A percentile compares a stretch with the other conserved stretches of the same genome.
Conservation (phyloP, 1,140 invertebrate species). For the Drosophila santomea region DNA sequence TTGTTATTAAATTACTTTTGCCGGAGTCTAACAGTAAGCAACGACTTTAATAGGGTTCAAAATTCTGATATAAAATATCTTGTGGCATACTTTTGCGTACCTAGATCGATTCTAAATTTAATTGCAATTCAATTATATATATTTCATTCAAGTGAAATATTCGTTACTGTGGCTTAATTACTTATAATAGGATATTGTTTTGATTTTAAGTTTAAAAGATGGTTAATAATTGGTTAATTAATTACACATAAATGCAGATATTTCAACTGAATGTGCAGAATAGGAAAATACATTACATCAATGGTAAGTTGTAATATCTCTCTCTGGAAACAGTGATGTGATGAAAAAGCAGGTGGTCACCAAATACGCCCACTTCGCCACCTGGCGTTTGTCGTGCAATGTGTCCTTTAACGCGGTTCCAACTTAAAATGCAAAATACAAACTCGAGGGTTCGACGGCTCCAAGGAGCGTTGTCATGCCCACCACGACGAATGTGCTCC, state of each 20-base stretch:
- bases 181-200: no score
- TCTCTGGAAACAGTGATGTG: constrained; percentile 10
- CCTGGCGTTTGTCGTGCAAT: constrained; percentile 27
- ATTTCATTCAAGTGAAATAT: no score
- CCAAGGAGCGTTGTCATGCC: constrained; percentile 77
- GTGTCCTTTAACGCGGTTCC: constrained; percentile 54
- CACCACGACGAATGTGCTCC: constrained; percentile 22
- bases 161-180: no score
- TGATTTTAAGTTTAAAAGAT: no score
- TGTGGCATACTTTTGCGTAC: no score
- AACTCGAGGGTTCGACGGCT: constrained; percentile 63
- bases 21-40: no score
- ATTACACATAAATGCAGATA: not conserved
- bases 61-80: no score
- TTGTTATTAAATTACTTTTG: no score
- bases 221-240: not conserved
- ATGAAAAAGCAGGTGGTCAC: constrained; percentile 10
- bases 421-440: constrained; percentile 81
- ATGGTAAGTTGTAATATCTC: constrained; percentile 27
- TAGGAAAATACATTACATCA: not conserved
- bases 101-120: no score
- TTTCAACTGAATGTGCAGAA: not conserved
- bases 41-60: no score
- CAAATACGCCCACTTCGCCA: constrained; percentile 19
- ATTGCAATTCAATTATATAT: no score